Base-by-base conservation (phyloP, 2,888 invertebrate species). In the Aporophyla lueneburgensis region DNA sequence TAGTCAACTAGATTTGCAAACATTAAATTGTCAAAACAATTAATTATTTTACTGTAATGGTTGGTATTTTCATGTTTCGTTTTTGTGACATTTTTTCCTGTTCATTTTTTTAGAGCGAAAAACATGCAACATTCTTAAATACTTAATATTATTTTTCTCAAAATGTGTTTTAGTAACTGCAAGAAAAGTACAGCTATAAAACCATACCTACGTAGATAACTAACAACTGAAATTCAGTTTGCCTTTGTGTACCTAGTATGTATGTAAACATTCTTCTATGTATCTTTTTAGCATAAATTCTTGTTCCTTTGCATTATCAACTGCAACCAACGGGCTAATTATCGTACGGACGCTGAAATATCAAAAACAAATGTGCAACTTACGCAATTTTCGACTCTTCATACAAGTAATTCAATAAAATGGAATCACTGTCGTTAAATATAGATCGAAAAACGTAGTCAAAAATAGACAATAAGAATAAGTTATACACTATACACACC, bases 321-420 rank as follows among this genome's bases (percentile, higher is more conserved):
- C 49, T 62, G 61, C 40, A 46, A 12, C 24, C 27, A 33, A 16
- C 9, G 53, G n/a, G 10, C 5, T 46, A 69, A 53, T 56, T 62
- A 66, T 5, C 40, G 62, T 46, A 58, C 46, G 24, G 51, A 70
- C 70, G 78, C 58, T 74, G 83, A 81, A 87, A 78, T 74, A 86
- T 76, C 65, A 72, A 88, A 89, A 86, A 86, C 83, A 86, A 88
- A 76, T 71, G 63, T 79, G 70, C 49, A 93, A 96, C 96, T 96
- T 95, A 96, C 96, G 96, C 95, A 95, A 95, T 95, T 95, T 92
- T 76, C 80, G 87, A 87, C 89, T 89, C 92, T 93, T 89, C 91
- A 86, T 87, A 88, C 79, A 84, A 89, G 90, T 90, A 93, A 93
- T 93, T 93, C 93, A 95, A 94, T 93, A 93, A 85, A 93, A 92